phyloP scores from a whole-genome alignment of 1,140 invertebrate species.

The Myzus persicae region DNA sequence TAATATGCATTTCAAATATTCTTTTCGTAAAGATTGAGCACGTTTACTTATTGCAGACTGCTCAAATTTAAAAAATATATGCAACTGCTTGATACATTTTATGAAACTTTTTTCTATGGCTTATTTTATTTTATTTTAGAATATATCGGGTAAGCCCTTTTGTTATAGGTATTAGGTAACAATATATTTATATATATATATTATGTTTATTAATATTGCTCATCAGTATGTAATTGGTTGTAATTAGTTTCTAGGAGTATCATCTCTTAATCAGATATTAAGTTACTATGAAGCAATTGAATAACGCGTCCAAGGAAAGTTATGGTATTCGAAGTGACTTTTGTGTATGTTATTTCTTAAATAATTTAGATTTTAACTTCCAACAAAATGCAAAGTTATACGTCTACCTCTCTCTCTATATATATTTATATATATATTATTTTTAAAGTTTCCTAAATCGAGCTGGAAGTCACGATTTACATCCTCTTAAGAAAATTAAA shows the following conservation, averaged over 20 bases:
- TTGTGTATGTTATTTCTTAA: constrained; percentile 9
- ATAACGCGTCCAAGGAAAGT: background rate
- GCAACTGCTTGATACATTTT: background rate
- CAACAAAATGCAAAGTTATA: constrained; percentile 15
- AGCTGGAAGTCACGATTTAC: constrained; percentile 28
- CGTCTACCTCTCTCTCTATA: background rate
- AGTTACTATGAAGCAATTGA: background rate
- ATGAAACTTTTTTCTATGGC: background rate
- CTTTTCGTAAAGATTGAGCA: background rate
- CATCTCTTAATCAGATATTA: background rate
- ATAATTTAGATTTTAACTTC: constrained; percentile 44
- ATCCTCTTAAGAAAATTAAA: constrained; percentile 53
- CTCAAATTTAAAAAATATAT: background rate
- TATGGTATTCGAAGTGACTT: background rate
- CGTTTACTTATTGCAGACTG: background rate
- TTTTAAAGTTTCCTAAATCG: constrained; percentile 33
- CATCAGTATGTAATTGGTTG: background rate
- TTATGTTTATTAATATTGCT: background rate
- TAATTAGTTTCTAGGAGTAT: background rate
- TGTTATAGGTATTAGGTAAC: too few species aligned
- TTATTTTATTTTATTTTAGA: too few species aligned
- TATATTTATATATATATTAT: background rate
- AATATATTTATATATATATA: too few species aligned
- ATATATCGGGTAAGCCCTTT: too few species aligned
- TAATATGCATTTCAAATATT: background rate